Evolutionary conservation across 2,888 invertebrate species (phyloP).

Genomic region (Clistopyga incitator): DNA sequence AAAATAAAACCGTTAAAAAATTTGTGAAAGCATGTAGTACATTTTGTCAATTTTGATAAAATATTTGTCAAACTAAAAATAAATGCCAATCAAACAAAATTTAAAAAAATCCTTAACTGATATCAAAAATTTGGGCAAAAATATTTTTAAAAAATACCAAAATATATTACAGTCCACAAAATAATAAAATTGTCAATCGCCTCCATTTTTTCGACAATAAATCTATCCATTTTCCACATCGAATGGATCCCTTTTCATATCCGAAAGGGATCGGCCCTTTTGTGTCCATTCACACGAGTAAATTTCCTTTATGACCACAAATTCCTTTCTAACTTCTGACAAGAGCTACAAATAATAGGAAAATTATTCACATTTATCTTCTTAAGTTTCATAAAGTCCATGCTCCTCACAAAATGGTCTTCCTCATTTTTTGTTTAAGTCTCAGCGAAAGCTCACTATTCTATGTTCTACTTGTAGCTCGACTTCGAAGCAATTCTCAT

Average conservation of each 20-base stretch:
- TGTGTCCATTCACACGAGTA: background rate
- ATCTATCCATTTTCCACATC: background rate
- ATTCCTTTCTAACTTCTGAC: background rate
- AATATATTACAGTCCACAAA: background rate
- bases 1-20: too few relatives aligned
- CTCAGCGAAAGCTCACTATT: background rate
- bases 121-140: too few relatives aligned
- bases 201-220: background rate
- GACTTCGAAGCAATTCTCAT: background rate
- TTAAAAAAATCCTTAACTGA: too few relatives aligned
- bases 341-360: background rate
- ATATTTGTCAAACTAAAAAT: too few relatives aligned
- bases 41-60: too few relatives aligned
- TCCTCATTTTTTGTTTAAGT: background rate
- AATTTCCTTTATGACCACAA: background rate
- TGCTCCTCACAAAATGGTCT: background rate
- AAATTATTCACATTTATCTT: background rate
- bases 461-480: constrained; percentile 8
- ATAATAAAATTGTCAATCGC: too few relatives aligned
- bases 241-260: background rate
- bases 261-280: background rate
- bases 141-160: too few relatives aligned
- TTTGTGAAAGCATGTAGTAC: too few relatives aligned
- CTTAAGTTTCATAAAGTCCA: background rate
- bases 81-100: too few relatives aligned